Evolutionary conservation across 2,113 vertebrate species (phyloP).

Genomic region (Sterrhoptilus dennistouni): DNA sequence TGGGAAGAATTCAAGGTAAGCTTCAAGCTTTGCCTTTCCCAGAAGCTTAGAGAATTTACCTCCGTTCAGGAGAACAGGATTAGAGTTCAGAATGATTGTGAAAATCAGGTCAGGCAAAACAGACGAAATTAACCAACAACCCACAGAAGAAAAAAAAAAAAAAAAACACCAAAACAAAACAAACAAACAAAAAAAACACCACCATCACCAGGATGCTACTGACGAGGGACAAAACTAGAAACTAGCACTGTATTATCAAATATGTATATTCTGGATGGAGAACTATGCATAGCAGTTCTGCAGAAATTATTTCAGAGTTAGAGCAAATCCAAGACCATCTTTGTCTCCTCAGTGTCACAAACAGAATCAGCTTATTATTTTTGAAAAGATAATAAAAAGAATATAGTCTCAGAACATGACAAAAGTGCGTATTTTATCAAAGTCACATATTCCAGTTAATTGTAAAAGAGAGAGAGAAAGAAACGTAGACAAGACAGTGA

Average conservation of each 20-base stretch:
- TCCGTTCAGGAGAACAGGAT: background rate
- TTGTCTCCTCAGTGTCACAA: background rate
- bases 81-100: background rate
- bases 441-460: background rate
- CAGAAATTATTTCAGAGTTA: background rate
- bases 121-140: background rate
- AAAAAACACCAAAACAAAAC: fast-evolving
- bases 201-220: background rate
- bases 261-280: background rate
- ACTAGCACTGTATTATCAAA: background rate
- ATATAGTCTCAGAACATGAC: background rate
- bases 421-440: background rate
- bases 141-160: too few relatives aligned
- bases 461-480: background rate
- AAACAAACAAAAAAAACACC: background rate
- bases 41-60: background rate
- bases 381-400: background rate
- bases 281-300: background rate
- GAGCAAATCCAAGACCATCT: background rate
- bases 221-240: background rate
- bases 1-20: background rate
- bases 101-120: background rate
- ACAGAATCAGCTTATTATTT: background rate
- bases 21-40: background rate
- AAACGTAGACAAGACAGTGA: background rate